A percentile compares a stretch with the other conserved stretches of the same genome.
Conservation (phyloP, 2,113 vertebrate genomes). For the Ardeotis arabs region DNA sequence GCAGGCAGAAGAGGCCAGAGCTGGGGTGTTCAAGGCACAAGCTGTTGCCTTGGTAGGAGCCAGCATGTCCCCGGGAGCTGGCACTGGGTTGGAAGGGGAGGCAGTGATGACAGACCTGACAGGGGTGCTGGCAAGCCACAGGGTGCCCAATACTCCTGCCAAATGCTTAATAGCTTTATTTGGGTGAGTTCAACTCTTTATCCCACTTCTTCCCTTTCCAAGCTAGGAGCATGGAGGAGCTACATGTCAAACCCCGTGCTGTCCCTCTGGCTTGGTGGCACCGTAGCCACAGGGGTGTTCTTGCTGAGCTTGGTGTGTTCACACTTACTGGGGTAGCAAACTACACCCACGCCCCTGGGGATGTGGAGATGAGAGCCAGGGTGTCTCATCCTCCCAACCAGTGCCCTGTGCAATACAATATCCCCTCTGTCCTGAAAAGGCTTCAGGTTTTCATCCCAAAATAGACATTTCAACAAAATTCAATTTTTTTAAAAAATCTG, state of each 20-base stretch:
- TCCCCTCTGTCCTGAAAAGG: background rate
- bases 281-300: background rate
- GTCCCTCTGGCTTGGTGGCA: background rate
- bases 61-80: accelerated
- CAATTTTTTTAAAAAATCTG: background rate
- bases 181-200: background rate
- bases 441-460: background rate
- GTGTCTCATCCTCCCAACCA: background rate
- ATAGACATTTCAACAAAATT: background rate
- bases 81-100: background rate
- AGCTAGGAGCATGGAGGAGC: background rate
- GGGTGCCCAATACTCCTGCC: background rate
- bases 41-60: background rate
- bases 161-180: background rate
- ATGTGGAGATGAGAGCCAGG: background rate
- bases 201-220: background rate
- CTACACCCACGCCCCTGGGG: background rate
- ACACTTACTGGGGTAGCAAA: background rate
- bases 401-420: background rate
- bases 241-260: background rate
- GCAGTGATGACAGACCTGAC: background rate
- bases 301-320: background rate
- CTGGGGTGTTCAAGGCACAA: background rate
- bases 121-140: background rate
- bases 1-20: background rate